A percentile compares a stretch with the other conserved stretches of the same genome.
Evolutionary conservation across 2,888 invertebrate species (phyloP).

Genomic region (Nasonia oneida): DNA sequence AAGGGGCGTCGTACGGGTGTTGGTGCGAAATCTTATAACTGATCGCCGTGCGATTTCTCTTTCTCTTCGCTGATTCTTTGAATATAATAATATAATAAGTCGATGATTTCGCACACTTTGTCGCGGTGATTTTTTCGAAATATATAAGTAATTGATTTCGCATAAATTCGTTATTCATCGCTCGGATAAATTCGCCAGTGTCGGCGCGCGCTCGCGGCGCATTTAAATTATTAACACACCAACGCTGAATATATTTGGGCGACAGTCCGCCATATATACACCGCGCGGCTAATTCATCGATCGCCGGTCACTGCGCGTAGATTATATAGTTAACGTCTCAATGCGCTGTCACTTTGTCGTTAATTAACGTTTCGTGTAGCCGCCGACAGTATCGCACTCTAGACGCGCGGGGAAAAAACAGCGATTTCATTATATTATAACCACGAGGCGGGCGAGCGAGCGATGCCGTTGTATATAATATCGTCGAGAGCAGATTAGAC

Average conservation of each 20-base stretch:
- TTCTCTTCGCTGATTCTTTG: not conserved
- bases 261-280: slow-evolving; percentile 10
- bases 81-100: not conserved
- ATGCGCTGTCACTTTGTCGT: slow-evolving; percentile 50
- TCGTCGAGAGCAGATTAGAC: slow-evolving; percentile 29
- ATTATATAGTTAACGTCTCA: slow-evolving; percentile 52
- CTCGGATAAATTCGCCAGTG: not conserved
- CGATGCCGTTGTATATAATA: slow-evolving; percentile 15
- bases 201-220: too few species aligned
- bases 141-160: not conserved
- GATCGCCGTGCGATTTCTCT: slow-evolving; percentile 54
- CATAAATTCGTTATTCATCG: not conserved
- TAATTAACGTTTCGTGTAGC: slow-evolving; percentile 56
- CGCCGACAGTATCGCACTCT: slow-evolving; percentile 25
- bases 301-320: slow-evolving; percentile 6
- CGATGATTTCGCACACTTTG: not conserved
- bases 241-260: not conserved
- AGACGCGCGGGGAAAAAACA: slow-evolving; percentile 2
- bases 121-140: not conserved
- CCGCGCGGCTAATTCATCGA: slow-evolving; percentile 50
- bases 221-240: slow-evolving; percentile 36
- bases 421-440: slow-evolving; percentile 31
- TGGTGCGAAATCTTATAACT: slow-evolving; percentile 75
- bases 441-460: not conserved
- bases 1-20: slow-evolving; percentile 76